Conservation (phyloP, 2,888 invertebrate genomes). For the Graphium colonna region DNA sequence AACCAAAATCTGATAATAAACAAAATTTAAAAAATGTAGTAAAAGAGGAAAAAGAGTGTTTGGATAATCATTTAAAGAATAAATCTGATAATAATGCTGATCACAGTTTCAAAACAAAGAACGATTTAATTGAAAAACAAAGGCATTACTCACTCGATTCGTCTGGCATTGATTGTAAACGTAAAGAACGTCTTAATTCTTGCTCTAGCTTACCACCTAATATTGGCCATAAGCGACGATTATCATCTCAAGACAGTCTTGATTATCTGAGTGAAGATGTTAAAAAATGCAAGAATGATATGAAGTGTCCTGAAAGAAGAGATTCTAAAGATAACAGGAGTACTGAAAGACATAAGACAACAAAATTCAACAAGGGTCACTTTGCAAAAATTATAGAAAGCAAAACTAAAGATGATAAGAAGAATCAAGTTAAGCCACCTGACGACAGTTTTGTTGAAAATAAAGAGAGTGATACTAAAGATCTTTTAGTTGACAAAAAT, state of each 20-base stretch:
- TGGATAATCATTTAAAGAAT: conserved; percentile 38
- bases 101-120: conserved; percentile 44
- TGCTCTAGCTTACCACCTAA: conserved; percentile 81
- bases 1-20: conserved; percentile 40
- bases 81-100: conserved; percentile 46
- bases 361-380: conserved; percentile 81
- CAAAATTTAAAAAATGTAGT: conserved; percentile 59
- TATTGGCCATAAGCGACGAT: conserved; percentile 85
- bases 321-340: conserved; percentile 84
- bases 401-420: conserved; percentile 81
- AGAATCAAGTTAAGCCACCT: conserved; percentile 73
- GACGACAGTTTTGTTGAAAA: conserved; percentile 61
- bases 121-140: conserved; percentile 61
- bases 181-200: conserved; percentile 81
- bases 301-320: conserved; percentile 79
- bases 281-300: conserved; percentile 81
- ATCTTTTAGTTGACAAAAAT: conserved; percentile 44
- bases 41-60: conserved; percentile 66
- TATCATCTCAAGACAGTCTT: conserved; percentile 87
- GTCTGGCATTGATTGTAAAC: conserved; percentile 65
- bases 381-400: conserved; percentile 80
- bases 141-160: conserved; percentile 74
- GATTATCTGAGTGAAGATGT: conserved; percentile 79
- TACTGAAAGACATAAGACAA: conserved; percentile 65
- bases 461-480: conserved; percentile 51